Conservation (phyloP, 2,797 vertebrate species). For the Geotrypetes seraphini region DNA sequence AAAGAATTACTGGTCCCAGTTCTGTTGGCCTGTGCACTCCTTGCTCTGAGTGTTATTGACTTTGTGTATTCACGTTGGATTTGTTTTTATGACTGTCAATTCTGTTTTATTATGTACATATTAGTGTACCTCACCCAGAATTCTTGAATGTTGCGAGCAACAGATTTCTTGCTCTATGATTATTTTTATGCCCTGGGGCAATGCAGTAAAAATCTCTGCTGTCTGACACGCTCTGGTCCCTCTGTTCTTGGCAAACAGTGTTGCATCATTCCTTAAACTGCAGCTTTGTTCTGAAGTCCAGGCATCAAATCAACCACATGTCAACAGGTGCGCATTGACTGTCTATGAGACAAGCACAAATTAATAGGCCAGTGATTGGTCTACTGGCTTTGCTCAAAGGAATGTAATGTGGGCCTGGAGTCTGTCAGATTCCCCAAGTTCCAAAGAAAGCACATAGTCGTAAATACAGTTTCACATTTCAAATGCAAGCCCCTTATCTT, state of each 20-base stretch:
- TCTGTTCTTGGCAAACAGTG: rapidly evolving
- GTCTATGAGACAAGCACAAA: constrained; percentile 23
- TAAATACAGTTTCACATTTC: background rate
- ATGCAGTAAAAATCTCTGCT: too few relatives aligned
- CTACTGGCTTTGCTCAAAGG: constrained; percentile 1
- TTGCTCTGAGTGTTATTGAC: too few relatives aligned
- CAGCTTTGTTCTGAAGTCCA: background rate
- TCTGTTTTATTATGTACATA: too few relatives aligned
- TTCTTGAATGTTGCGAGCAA: too few relatives aligned
- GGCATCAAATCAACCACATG: background rate
- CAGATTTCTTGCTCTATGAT: too few relatives aligned
- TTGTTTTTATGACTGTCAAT: too few relatives aligned
- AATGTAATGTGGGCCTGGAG: background rate
- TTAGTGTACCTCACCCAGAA: too few relatives aligned
- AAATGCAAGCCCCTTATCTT: too few relatives aligned
- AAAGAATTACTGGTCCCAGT: too few relatives aligned
- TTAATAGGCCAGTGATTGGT: constrained; percentile 22
- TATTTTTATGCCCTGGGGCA: too few relatives aligned
- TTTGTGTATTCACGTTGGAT: too few relatives aligned
- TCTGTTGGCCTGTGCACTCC: too few relatives aligned
- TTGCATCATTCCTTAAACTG: rapidly evolving
- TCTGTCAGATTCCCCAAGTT: background rate
- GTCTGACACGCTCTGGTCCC: rapidly evolving
- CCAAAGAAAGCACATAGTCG: rapidly evolving
- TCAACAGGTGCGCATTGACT: constrained; percentile 36